Base-by-base conservation (phyloP, 2,888 invertebrate genomes). In the Trissolcus japonicus region DNA sequence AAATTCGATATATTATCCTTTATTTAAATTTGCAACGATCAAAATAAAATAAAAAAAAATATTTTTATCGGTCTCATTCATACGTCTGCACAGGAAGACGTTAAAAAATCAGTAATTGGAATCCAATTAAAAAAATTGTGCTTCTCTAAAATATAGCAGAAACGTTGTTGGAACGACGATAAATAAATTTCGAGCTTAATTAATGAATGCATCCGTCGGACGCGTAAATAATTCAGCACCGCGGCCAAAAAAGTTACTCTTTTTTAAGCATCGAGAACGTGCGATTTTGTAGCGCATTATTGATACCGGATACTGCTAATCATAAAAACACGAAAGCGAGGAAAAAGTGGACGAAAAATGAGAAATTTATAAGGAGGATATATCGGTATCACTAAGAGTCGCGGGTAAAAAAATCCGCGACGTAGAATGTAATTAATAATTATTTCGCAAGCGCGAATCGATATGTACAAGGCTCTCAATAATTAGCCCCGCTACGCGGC, bases 401-500 rank as follows among this genome's bases (percentile, higher is more conserved):
- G 51, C 60, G 41, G 51, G 40, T 14, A 46, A 16, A 29, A 25
- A 6, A 25, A 6, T 11, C 1, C 48, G 19, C 35, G 35, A 60
- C 19, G 61, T 51, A 51, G 62, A 67, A 67, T 40, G 62, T 63
- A 57, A 74, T 67, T 74, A 74, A 67, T 74, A 57, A 74, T 73
- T 29, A 67, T 62, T 56, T 61, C 14, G 56, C 13, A 21, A 54
- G 40, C 25, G 40, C 57, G 53, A 59, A 46, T 65, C 55, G 51
- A 61, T 73, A 51, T 4, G 51, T 55, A 35, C 55, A 48, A 40
- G 41, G 35, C 35, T 35, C 60, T 21, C 43, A 67, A 88, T 89
- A 89, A 89, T 89, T 88, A 88, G 87, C 86, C 84, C 80, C 80
- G 76, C 66, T 71, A 75, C 81, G 82, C 80, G 25, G 25, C 25